These are phyloP conservation scores for Microcebus jonahi DNA, from an alignment of 2,113 vertebrate genomes.

Conservation along the genomic window DNA sequence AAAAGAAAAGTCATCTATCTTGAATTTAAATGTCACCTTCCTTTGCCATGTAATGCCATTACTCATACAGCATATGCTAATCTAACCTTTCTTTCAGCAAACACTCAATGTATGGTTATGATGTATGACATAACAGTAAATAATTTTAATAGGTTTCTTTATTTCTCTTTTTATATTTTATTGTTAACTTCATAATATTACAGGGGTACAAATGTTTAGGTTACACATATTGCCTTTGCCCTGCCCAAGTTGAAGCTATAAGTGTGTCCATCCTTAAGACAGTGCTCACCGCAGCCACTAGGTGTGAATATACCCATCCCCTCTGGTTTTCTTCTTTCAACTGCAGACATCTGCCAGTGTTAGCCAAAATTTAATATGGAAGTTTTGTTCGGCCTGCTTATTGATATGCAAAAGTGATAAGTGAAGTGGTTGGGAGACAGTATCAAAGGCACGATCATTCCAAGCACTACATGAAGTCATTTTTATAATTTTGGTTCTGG, in stretches of 20 bases:
- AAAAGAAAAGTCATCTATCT: neutral
- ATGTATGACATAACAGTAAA: neutral
- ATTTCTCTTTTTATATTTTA: neutral
- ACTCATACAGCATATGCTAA: neutral
- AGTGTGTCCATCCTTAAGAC: too few relatives aligned
- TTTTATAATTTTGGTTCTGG: neutral
- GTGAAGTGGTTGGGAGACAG: too few relatives aligned
- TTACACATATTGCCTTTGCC: too few relatives aligned
- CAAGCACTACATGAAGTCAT: neutral
- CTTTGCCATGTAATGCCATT: neutral
- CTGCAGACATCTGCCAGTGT: neutral
- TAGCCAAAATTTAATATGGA: neutral
- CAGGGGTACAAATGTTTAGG: too few relatives aligned
- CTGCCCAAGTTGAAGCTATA: too few relatives aligned
- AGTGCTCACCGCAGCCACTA: too few relatives aligned
- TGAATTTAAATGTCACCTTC: neutral
- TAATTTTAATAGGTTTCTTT: neutral
- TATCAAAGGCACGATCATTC: neutral
- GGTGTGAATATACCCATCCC: too few relatives aligned
- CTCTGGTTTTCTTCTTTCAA: neutral
- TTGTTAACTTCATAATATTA: too few relatives aligned
- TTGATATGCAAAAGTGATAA: neutral
- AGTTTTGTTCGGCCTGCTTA: neutral
- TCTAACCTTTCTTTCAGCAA: neutral
- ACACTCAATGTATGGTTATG: neutral